These are phyloP conservation scores for Mormyrus proboscirostris DNA, from an alignment of 2,797 vertebrate genomes.

Conservation along the genomic window DNA sequence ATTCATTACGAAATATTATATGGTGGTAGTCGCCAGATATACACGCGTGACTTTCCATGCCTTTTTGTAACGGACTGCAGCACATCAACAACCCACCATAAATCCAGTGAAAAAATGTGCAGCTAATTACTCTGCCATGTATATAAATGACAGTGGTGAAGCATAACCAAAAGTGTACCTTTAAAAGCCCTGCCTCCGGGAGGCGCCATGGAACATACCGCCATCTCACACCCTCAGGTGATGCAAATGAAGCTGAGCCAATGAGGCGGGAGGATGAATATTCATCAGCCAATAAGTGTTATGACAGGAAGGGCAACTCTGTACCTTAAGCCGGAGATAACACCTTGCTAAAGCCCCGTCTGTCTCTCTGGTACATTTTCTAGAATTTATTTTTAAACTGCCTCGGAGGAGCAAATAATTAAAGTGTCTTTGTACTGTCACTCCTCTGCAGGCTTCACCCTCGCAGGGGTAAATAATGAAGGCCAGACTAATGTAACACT, in stretches of 20 bases:
- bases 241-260: neutral
- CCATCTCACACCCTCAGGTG: neutral
- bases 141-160: neutral
- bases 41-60: neutral
- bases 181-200: neutral
- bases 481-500: neutral
- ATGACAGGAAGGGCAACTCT: neutral
- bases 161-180: neutral
- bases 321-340: neutral
- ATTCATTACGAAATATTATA: constrained; percentile 11
- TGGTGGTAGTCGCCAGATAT: neutral
- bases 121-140: neutral
- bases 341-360: neutral
- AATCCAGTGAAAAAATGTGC: neutral
- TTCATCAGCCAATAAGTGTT: constrained; percentile 6
- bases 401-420: neutral
- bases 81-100: neutral
- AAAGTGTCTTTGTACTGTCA: neutral
- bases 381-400: constrained; percentile 3
- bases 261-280: neutral
- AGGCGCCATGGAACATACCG: neutral
- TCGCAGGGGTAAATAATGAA: neutral
- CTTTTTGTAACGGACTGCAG: neutral
- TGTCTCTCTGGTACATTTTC: neutral
- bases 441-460: neutral